Base-by-base conservation (phyloP, 2,888 invertebrate genomes). In the Cistogaster globosa region DNA sequence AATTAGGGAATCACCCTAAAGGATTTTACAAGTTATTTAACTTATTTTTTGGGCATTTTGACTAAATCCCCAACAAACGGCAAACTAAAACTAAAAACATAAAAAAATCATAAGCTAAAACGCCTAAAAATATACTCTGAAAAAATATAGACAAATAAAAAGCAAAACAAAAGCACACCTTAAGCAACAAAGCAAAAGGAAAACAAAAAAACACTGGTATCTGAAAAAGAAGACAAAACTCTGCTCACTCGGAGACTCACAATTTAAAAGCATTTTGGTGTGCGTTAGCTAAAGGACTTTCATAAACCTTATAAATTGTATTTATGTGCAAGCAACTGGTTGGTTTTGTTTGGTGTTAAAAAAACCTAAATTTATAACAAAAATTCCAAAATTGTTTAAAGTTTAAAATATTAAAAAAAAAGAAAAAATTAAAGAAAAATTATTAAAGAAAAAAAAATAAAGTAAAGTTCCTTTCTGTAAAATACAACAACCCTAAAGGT, bases 251-350 rank as follows among this genome's bases (percentile, higher is more conserved):
- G 0, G 42, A 69, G 22, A 63, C 51, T 38, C 48, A 20, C 12
- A 14, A 63, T 38, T 26, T 26, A 60, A 32, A 51, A 8, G 20
- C 18, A 51, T 60, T 51, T 68, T 60, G 60, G 60, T 75, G 81
- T 75, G 81, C 65, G 36, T 67, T 32, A 45, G 67, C 14, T 60
- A 60, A 78, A 78, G 69, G 63, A 78, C 63, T 45, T 11, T 32
- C 62, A 78, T 45, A 20, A 42, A 63, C n/a, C 63, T 71, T 53
- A 81, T 68, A 81, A 42, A 26, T 22, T 32, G n/a, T 22, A 48
- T 20, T 22, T 45, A 71, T 22, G 45, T 32, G 69, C 18, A 78
- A 79, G 79, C 79, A 84, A 78, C 78, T 78, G 79, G 83, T 84
- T 74, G 74, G 69, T 79, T 63, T 69, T 32, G 8, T 32, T 32